Base-by-base conservation (phyloP, 2,113 vertebrate species). In the Sceloporus tristichus region DNA sequence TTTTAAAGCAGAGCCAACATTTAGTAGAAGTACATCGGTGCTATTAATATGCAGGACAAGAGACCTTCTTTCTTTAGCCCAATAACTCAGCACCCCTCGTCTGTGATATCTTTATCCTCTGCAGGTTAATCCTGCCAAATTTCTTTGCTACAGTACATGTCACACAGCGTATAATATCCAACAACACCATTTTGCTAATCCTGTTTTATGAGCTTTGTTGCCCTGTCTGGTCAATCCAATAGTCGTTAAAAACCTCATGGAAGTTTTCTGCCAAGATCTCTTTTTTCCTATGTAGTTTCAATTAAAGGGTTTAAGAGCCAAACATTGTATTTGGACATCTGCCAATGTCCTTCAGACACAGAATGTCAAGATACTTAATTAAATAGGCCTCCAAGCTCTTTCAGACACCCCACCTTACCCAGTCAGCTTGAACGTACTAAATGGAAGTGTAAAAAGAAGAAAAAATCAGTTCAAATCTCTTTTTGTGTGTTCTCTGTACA, bases 341-440 rank as follows among this genome's bases (percentile, higher is more conserved):
- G 97, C 97, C 98, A 97, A 70, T 93, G 97, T 97, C 97, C 97
- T 98, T 97, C 95, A 96, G 95, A 97, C 91, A 93, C 94, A 96
- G 95, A 97, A 96, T 96, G 96, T 95, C 96, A 96, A 95, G 92
- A 93, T 88, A 87, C 94, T 96, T 96, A 95, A 96, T 95, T 96
- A 95, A 92, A 92, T 56, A 80, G 93, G 91, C 92, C 90, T 95
- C 93, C 56, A 80, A 92, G 87, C 88, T 87, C 88, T 94, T 94
- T 91, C 85, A 88, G 90, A 82, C 73, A 79, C 90, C 88, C 93
- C 94, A 92, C 89, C 92, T 80, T 92, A 91, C 85, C 83, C 77
- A 88, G 80, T 86, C 82, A 84, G 93, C 91, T 62, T 81, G 40
- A 91, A 93, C 73, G 84, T 85, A 88, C 87, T 89, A 85, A 93